A percentile compares a stretch with the other conserved stretches of the same genome.
phyloP scores from a whole-genome alignment of 2,113 vertebrate genomes.

The Promerops cafer region DNA sequence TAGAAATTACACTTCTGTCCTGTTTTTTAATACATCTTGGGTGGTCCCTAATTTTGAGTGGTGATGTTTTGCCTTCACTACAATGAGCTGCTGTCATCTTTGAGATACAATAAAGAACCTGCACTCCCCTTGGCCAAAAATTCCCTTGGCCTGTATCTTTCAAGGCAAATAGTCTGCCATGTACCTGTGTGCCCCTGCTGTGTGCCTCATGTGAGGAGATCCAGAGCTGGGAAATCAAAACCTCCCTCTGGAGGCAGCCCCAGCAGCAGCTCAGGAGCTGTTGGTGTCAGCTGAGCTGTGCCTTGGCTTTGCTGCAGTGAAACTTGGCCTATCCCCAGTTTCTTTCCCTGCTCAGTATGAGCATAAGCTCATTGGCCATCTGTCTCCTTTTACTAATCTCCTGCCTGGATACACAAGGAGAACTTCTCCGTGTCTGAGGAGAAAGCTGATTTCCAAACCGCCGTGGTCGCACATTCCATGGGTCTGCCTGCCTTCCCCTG shows the following conservation, averaged over 20 bases:
- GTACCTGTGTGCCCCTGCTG: background rate
- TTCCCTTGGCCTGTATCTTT: background rate
- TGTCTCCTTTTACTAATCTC: conserved; percentile 10
- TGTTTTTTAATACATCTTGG: background rate
- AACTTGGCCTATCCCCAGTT: background rate
- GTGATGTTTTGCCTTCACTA: background rate
- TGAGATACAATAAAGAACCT: background rate
- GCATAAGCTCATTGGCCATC: conserved; percentile 27
- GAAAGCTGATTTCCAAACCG: background rate
- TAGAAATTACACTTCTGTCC: background rate
- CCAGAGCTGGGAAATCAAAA: background rate
- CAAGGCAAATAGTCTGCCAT: background rate
- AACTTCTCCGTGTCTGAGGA: background rate
- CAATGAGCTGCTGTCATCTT: background rate
- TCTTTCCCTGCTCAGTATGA: background rate
- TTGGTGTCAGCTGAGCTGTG: background rate
- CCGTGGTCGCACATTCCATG: accelerated
- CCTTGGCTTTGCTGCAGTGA: background rate
- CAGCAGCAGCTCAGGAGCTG: background rate
- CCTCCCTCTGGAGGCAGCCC: background rate
- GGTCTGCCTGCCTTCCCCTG: background rate
- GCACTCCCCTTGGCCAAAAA: background rate
- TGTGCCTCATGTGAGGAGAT: background rate
- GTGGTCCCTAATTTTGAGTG: background rate
- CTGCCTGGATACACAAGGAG: background rate